Conservation (phyloP, 2,888 invertebrate genomes). For the Macrosiphum euphorbiae region DNA sequence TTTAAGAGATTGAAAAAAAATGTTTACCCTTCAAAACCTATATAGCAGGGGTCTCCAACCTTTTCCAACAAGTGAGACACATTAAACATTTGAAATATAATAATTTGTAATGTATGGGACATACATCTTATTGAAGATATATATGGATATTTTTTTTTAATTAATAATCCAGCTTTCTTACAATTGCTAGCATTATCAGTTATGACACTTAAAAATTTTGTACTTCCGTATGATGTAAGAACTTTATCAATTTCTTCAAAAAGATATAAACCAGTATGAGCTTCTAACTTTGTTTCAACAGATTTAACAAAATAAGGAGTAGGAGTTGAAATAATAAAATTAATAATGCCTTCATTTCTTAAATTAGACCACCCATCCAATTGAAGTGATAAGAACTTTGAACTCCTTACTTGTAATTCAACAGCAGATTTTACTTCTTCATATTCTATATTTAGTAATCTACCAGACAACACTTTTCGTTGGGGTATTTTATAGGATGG, state of each 20-base stretch:
- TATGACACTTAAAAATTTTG: constrained; percentile 19
- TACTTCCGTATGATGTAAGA: not conserved
- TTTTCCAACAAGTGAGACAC: too few species aligned
- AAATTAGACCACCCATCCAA: constrained; percentile 47
- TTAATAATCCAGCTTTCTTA: not conserved
- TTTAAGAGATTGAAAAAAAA: too few species aligned
- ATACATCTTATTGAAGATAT: constrained; percentile 11
- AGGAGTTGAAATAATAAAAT: constrained; percentile 53
- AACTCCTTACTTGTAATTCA: not conserved
- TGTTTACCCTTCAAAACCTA: too few species aligned
- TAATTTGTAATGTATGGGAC: constrained; percentile 9
- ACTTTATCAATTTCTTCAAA: constrained; percentile 9
- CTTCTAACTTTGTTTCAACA: constrained; percentile 46
- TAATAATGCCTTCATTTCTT: constrained; percentile 38
- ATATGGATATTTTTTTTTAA: constrained; percentile 33
- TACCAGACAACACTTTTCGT: not conserved
- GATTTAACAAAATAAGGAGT: constrained; percentile 65
- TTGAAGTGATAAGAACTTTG: constrained; percentile 4
- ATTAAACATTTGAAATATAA: too few species aligned
- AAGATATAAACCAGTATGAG: not conserved
- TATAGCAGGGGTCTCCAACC: too few species aligned
- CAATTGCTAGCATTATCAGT: constrained; percentile 34
- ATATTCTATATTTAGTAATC: not conserved
- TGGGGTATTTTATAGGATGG: not conserved
- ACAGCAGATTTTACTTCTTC: not conserved